Percentiles rank a stretch among this genome's conserved stretches.
Evolutionary conservation across 2,888 invertebrate genomes (phyloP).

Genomic region (Merodon equestris): DNA sequence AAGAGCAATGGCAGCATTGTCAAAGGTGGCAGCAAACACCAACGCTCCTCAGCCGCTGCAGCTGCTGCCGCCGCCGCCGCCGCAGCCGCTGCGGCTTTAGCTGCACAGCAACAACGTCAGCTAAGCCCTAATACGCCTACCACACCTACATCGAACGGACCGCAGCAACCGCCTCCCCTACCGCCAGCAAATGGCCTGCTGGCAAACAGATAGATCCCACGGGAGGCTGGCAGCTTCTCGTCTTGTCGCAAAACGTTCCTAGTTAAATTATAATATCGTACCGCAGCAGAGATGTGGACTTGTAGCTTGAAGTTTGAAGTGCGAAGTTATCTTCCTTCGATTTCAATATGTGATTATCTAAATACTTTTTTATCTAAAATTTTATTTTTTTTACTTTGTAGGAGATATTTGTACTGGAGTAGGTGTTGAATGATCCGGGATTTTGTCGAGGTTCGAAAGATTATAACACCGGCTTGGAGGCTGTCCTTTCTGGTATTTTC

Average conservation of each 20-base stretch:
- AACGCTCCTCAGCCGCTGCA: constrained; percentile 58
- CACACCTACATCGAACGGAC: constrained; percentile 65
- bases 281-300: constrained; percentile 8
- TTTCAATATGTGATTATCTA: constrained; percentile 46
- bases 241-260: constrained; percentile 64
- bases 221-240: constrained; percentile 1
- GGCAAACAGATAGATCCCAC: constrained; percentile 75
- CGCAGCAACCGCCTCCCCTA: constrained; percentile 71
- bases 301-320: neutral
- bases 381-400: constrained; percentile 46
- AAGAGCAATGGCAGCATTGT: constrained; percentile 84
- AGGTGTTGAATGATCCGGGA: too few relatives aligned
- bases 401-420: neutral
- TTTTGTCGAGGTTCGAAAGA: too few relatives aligned
- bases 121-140: constrained; percentile 70
- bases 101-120: constrained; percentile 72
- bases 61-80: constrained; percentile 62
- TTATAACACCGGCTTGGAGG: too few relatives aligned
- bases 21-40: constrained; percentile 79
- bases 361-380: too few relatives aligned
- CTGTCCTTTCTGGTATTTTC: too few relatives aligned
- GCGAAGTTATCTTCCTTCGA: constrained; percentile 15
- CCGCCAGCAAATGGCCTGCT: constrained; percentile 77
- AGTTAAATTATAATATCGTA: constrained; percentile 62
- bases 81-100: constrained; percentile 56